Evolutionary conservation across 2,113 vertebrate genomes (phyloP).

Genomic region (Sinocyclocheilus anshuiensis): DNA sequence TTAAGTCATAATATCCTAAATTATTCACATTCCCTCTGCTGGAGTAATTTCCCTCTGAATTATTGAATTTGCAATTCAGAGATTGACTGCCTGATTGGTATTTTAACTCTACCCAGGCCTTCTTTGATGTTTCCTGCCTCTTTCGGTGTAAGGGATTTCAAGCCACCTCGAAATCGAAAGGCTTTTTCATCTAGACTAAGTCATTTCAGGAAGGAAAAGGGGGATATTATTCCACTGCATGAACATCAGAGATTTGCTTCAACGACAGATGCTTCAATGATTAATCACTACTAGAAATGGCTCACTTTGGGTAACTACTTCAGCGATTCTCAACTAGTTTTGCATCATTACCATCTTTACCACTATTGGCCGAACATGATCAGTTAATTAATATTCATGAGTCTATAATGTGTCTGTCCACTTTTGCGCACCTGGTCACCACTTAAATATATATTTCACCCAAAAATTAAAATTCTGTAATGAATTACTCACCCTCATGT

Average conservation of each 20-base stretch:
- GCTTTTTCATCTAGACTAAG: constrained; percentile 51
- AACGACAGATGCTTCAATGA: constrained; percentile 8
- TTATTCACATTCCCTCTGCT: constrained; percentile 74
- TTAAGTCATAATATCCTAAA: constrained; percentile 79
- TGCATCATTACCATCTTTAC: background rate
- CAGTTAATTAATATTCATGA: background rate
- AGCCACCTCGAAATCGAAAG: constrained; percentile 44
- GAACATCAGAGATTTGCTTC: constrained; percentile 16
- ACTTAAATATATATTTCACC: no score
- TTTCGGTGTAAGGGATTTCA: constrained; percentile 25
- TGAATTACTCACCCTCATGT: no score
- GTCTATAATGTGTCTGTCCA: background rate
- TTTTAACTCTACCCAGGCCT: constrained; percentile 58
- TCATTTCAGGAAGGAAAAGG: constrained; percentile 16
- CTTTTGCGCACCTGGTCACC: background rate
- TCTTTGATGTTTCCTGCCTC: constrained; percentile 50
- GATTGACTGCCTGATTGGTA: constrained; percentile 64
- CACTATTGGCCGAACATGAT: background rate
- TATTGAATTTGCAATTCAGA: constrained; percentile 74
- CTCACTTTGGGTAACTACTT: background rate
- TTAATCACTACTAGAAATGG: background rate
- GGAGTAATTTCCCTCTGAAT: constrained; percentile 78
- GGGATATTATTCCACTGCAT: background rate
- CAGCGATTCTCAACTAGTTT: background rate
- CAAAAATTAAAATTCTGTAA: no score